Base-by-base conservation (phyloP, 1,140 invertebrate species). In the Meloidogyne exigua region DNA sequence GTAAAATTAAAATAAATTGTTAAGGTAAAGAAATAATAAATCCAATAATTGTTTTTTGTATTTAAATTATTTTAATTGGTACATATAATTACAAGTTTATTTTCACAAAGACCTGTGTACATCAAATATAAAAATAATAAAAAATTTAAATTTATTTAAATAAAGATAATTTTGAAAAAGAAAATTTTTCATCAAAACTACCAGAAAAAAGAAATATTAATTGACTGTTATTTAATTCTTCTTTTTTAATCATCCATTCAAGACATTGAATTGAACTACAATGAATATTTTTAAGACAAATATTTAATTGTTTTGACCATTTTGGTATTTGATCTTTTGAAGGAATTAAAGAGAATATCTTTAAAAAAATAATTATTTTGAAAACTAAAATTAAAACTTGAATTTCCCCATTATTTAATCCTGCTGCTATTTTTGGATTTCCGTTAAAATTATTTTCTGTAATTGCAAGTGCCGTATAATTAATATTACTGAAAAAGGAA, bases 331-430 rank as follows among this genome's bases (percentile, higher is more conserved):
- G 15, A 7, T 32, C 21, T n/a, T 18, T 68, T 32, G 66, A 21
- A 42, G 39, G 28, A 36, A 36, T 32, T 42, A 68, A 42, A 68
- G 66, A 68, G 25, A 36, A 42, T 32, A 68, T 68, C 66, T 68
- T n/a, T 21, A 67, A 28, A 23, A 28, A 36, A 36, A 66, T n/a
- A 66, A 28, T 73, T 32, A 21, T 64, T 72, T 21, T 21, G 7
- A 32, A 3, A 32, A 32, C n/a, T 25, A 4, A 32, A 32, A n/a
- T n/a, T n/a, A 28, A 26, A 28, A 73, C 72, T 21, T 73, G 57
- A 21, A 73, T 73, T 21, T 23, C 12, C 9, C 72, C 72, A 64
- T 73, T 23, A n/a, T 73, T 73, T 26, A 73, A 73, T 66, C 72
- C 72, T 10, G 12, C 36, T 3, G 49, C 72, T 23, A 73, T 65